Base-by-base conservation (phyloP, 2,888 invertebrate species). In the Polyommatus iphigenia region DNA sequence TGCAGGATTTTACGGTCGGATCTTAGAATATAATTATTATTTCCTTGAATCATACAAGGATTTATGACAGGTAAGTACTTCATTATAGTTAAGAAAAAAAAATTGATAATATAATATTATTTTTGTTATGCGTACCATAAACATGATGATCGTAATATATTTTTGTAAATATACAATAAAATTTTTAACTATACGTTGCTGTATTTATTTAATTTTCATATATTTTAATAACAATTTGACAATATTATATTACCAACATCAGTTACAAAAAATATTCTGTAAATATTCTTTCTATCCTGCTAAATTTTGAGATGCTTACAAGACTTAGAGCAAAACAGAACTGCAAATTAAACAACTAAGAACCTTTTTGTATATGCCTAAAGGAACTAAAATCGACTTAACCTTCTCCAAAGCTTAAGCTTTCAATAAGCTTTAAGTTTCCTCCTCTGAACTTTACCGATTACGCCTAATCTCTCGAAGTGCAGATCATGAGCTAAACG, bases 401-500 rank as follows among this genome's bases (percentile, higher is more conserved):
- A n/a, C 20, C 59, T n/a, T 57, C n/a, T 15, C 50, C 50, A 50
- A 50, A 50, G 46, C 46, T 54, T 54, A 18, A 54, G 54, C 54
- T 18, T 54, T 54, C 46, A 10, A 41, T 46, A 3, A 46, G 46
- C 46, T 10, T 46, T 18, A 54, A 18, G 18, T 54, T 54, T 54
- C 54, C 54, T 18, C 15, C 18, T 46, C 46, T 46, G 18, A 54
- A 18, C 54, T 54, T 54, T 54, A 18, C 54, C 54, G 13, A 54
- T 18, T 54, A 54, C 5, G 4, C 18, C 18, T 54, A 72, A 29
- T 29, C 29, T 67, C 29, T 32, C 15, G 32, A 67, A 13, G 13
- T n/a, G 36, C 46, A 46, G 18, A 59, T 18, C 67, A 79, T 80
- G 80, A 78, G 57, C 59, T 79, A 78, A 80, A 76, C 32, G 54